These are phyloP conservation scores for Pluvianellus socialis DNA, from an alignment of 2,113 vertebrate genomes.

Conservation along the genomic window DNA sequence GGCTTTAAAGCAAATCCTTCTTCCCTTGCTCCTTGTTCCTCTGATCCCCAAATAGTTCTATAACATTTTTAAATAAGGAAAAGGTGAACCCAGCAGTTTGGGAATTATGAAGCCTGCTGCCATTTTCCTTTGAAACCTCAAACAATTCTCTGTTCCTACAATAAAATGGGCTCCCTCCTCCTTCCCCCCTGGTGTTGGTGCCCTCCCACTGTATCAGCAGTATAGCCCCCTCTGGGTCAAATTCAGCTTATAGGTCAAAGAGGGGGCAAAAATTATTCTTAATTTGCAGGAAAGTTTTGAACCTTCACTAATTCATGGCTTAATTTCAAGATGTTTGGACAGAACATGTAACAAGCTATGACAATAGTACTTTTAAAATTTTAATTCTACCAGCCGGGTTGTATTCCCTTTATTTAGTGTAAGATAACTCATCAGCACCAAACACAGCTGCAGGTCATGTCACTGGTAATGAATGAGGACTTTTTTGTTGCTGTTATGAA, in stretches of 20 bases:
- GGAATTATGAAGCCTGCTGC: background rate
- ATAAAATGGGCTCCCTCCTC: accelerated
- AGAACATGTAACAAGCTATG: background rate
- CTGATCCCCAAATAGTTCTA: background rate
- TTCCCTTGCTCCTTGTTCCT: background rate
- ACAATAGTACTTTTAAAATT: background rate
- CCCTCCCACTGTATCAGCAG: background rate
- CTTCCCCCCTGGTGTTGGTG: background rate
- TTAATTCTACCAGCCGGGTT: background rate
- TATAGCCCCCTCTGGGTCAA: background rate
- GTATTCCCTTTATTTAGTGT: background rate
- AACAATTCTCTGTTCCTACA: background rate
- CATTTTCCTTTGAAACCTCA: background rate
- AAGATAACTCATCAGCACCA: background rate
- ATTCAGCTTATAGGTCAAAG: background rate
- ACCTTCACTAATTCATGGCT: background rate
- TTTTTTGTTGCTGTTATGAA: background rate
- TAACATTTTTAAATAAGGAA: background rate
- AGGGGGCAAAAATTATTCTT: background rate
- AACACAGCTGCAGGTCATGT: background rate
- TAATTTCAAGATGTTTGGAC: background rate
- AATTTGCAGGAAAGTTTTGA: background rate
- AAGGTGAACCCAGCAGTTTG: background rate
- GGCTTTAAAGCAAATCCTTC: background rate
- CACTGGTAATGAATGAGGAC: background rate